Base-by-base conservation (phyloP, 2,113 vertebrate species). In the Jaculus jaculus region DNA sequence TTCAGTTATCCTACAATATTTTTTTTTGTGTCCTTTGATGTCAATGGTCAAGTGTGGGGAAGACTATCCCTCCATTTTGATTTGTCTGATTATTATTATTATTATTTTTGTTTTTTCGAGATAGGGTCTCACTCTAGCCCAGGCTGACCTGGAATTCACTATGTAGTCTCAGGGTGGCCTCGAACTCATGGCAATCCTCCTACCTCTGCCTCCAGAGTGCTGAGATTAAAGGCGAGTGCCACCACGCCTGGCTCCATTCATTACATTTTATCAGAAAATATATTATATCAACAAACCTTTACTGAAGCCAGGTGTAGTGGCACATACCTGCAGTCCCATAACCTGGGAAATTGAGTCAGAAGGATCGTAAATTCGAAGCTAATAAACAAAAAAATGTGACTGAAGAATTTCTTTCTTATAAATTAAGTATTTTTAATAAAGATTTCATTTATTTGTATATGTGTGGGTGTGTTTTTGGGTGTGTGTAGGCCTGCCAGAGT, bases 1-100 rank as follows among this genome's bases (percentile, higher is more conserved):
- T 91, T 83, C 30, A 37, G 83, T 63, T n/a, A 60, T 9, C 23
- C 32, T 78, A 80, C 92, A 93, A 80, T 72, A 32, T 92, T 83
- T 30, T 83, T 30, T n/a, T 51, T 75, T 73, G 5, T 87, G 34
- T n/a, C 1, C 17, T 89, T 74, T 86, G 47, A n/a, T 79, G 60
- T 92, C 47, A 90, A 21, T 89, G 6, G 7, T 72, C 7, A 92
- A 51, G 24, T 84, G 42, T 88, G 84, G 37, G 61, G 21, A 71
- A 85, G 28, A 95, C 68, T 73, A 32, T 84, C 23, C 60, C 51
- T 89, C 51, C 92, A 8, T 84, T 83, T 87, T 28, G 37, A 26
- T 90, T 69, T 74, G 68, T 61, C n/a, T 78, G 3, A 71, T 5
- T 47, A 47, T 47, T 47, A 47, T 47, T 47, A 47, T 47, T 47